phyloP scores from a whole-genome alignment of 2,797 vertebrate species.

The Sebastes steindachneri region DNA sequence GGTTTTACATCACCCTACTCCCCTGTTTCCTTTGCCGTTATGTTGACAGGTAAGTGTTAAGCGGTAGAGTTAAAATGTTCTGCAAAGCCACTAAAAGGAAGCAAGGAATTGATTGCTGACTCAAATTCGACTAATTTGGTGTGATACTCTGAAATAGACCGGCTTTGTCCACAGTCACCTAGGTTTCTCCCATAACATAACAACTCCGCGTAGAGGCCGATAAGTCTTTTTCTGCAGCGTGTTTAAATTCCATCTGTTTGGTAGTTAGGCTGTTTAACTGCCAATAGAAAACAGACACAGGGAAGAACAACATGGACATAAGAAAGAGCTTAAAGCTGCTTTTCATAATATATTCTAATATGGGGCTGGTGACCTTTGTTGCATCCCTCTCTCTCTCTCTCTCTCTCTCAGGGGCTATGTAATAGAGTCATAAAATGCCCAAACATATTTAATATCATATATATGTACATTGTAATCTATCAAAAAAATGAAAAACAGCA shows the following conservation, averaged over 20 bases:
- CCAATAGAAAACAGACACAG: constrained; percentile 4
- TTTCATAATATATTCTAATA: background rate
- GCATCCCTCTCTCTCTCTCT: background rate
- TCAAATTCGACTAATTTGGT: constrained; percentile 17
- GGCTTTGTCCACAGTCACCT: background rate
- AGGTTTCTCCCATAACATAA: constrained; percentile 8
- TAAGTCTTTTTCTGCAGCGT: constrained; percentile 7
- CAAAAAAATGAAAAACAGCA: too few species aligned
- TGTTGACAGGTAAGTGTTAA: constrained; percentile 15
- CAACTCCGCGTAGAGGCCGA: background rate
- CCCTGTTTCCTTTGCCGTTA: background rate
- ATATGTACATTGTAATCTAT: too few species aligned
- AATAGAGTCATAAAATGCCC: too few species aligned
- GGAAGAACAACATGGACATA: background rate
- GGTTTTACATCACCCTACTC: constrained; percentile 27
- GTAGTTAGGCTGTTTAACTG: constrained; percentile 7
- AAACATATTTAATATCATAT: too few species aligned
- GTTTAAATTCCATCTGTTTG: constrained; percentile 35
- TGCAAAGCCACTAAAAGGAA: constrained; percentile 20
- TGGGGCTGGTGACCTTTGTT: background rate
- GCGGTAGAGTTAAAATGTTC: background rate
- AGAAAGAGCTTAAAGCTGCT: background rate
- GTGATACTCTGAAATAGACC: background rate
- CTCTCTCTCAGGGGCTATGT: too few species aligned
- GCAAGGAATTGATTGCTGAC: background rate